Percentiles rank a stretch among this genome's conserved stretches.
Evolutionary conservation across 64 coral and sea anemone genomes (phyloP).

Genomic region (Montipora efflorescens): DNA sequence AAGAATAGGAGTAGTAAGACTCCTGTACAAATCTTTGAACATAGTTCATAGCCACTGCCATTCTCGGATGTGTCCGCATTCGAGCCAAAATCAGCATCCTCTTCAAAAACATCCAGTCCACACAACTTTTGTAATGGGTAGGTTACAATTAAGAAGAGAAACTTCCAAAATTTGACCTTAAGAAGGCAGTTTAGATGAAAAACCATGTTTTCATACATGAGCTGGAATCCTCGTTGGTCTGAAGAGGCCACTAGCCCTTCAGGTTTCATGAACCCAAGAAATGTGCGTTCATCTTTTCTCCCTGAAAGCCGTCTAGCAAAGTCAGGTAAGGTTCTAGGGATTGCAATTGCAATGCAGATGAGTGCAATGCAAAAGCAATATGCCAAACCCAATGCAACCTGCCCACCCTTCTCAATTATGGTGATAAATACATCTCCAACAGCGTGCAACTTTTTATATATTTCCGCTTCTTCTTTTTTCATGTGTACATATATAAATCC

Average conservation of each 20-base stretch:
- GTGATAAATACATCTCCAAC: constrained; percentile 82
- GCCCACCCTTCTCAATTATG: constrained; percentile 26
- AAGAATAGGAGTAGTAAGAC: constrained; percentile 68
- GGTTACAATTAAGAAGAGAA: constrained; percentile 74
- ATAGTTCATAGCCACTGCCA: constrained; percentile 4
- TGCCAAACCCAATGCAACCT: constrained; percentile 45
- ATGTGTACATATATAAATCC: constrained; percentile 70
- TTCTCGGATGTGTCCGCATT: not conserved
- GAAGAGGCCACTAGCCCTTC: constrained; percentile 60
- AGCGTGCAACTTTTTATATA: constrained; percentile 50
- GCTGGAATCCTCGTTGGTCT: constrained; percentile 90
- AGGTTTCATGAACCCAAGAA: constrained; percentile 95
- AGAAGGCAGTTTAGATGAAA: constrained; percentile 92
- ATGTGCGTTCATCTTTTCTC: constrained; percentile 84
- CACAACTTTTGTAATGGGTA: constrained; percentile 71
- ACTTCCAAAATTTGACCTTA: constrained; percentile 87
- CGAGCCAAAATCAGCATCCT: constrained; percentile 3
- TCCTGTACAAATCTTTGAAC: constrained; percentile 47
- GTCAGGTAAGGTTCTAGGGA: constrained; percentile 92
- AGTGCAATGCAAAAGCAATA: constrained; percentile 90
- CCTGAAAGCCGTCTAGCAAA: constrained; percentile 87
- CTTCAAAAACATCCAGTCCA: constrained; percentile 17
- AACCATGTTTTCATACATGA: constrained; percentile 96
- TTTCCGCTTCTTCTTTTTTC: constrained; percentile 72
- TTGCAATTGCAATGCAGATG: constrained; percentile 82